Evolutionary conservation across 30 jellyfish, hydroid and myxozoan genomes (phyloP), one percentile per base, ranked within the genome.

Genomic region (Pelagia noctiluca): DNA sequence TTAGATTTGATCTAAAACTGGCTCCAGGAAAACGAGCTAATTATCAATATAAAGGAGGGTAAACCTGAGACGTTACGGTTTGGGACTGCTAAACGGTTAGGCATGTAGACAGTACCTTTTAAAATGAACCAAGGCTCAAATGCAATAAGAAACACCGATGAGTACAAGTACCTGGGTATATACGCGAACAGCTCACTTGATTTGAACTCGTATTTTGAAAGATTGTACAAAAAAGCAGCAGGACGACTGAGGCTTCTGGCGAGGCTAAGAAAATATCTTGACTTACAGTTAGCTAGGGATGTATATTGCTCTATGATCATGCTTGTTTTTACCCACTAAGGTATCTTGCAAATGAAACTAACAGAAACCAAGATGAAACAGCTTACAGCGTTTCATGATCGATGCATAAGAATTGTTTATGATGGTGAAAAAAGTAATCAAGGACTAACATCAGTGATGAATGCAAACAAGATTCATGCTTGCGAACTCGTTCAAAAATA

Each of bases 1-100:
- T 65, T 82, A 82, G 92, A 68, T 82, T 66, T 52, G 78, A 50
- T 67, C 48, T 65, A 77, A 35, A 66, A 83, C 3, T 83, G 87
- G 94, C 88, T 71, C 0, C 57, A 30, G 81, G 94, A 83, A 82
- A 83, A 71, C n/a, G 94, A 83, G 71, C 94, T 34, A 25, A 70
- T 83, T 50, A 24, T 69, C 64, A 71, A 71, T 68, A 70, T 60
- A 75, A 83, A 82, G 87, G 78, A 47, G 32, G 73, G 88, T 46
- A 71, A 83, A 57, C 71, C 88, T 33, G 88, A 70, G 31, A 73
- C 82, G 29, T 37, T 72, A 11, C 71, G 57, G 82, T 54, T 83
- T 72, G 88, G 89, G 64, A 83, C 88, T 70, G 81, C 88, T 33
- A 83, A 83, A 60, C 71, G 88, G 82, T 2, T 70, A 50, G 71